A percentile compares a stretch with the other conserved stretches of the same genome.
These are phyloP conservation scores for Macquaria australasica DNA, from an alignment of 2,113 vertebrate genomes.

Conservation along the genomic window DNA sequence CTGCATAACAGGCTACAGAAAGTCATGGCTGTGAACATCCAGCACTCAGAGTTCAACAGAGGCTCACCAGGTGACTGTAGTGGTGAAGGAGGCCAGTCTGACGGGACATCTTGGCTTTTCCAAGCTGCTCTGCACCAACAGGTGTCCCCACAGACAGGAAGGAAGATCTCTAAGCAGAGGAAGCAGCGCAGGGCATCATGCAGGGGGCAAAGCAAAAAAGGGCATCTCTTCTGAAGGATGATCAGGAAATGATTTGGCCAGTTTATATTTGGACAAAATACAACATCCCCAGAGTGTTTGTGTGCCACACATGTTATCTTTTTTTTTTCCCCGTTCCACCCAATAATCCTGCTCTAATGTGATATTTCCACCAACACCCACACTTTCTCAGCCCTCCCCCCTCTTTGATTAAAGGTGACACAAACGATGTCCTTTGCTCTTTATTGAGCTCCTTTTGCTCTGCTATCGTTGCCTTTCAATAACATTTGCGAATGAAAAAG, in stretches of 20 bases:
- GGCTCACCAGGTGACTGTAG: conserved; percentile 43
- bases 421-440: conserved; percentile 9
- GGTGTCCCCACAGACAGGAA: conserved; percentile 70
- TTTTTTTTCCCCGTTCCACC: background rate
- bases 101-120: conserved; percentile 46
- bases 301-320: background rate
- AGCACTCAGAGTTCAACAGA: conserved; percentile 5
- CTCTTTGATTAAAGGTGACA: conserved; percentile 4
- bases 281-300: conserved; percentile 16
- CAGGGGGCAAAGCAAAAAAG: conserved; percentile 46
- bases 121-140: conserved; percentile 65
- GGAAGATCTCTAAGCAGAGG: conserved; percentile 55
- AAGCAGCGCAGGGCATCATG: conserved; percentile 52
- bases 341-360: conserved; percentile 13
- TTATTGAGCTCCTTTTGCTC: background rate
- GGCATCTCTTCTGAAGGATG: conserved; percentile 39
- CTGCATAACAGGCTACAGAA: background rate
- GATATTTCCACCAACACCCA: background rate
- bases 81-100: conserved; percentile 29
- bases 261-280: conserved; percentile 19
- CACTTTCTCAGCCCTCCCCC: background rate
- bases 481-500: conserved; percentile 9
- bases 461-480: conserved; percentile 1
- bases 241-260: conserved; percentile 41
- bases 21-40: background rate